Percentiles rank a stretch among this genome's conserved stretches.
These are phyloP conservation scores for Stigmatopora nigra DNA, from an alignment of 2,113 vertebrate species.

Conservation along the genomic window DNA sequence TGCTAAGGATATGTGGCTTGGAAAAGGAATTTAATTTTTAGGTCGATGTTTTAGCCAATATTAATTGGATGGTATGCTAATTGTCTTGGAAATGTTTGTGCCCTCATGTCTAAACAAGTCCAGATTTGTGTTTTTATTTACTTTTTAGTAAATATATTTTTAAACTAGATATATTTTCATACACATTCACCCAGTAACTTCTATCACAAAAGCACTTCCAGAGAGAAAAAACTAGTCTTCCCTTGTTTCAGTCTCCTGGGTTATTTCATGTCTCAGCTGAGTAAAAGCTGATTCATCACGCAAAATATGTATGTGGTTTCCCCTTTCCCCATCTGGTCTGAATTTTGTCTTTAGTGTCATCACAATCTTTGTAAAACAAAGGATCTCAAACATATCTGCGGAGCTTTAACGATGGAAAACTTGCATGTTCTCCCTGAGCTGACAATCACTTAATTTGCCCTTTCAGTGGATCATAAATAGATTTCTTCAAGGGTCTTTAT, in stretches of 20 bases:
- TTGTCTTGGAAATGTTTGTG: too few species aligned
- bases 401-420: slow-evolving; percentile 39
- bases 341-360: slow-evolving; percentile 42
- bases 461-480: slow-evolving; percentile 9
- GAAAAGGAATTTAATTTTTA: too few species aligned
- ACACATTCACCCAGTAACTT: neutral
- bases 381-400: slow-evolving; percentile 38
- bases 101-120: too few species aligned
- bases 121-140: too few species aligned
- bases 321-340: slow-evolving; percentile 47
- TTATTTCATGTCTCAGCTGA: neutral
- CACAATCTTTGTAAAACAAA: slow-evolving; percentile 28
- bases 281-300: slow-evolving; percentile 50
- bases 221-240: neutral
- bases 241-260: neutral
- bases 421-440: slow-evolving; percentile 13
- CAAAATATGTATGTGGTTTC: slow-evolving; percentile 1
- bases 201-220: neutral
- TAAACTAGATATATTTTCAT: too few species aligned
- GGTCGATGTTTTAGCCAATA: too few species aligned
- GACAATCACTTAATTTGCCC: slow-evolving; percentile 10
- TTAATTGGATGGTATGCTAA: too few species aligned
- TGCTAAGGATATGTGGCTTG: too few species aligned
- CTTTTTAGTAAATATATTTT: too few species aligned
- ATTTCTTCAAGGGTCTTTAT: neutral